phyloP scores from a whole-genome alignment of 2,888 invertebrate species.

The Apotomis capreana region DNA sequence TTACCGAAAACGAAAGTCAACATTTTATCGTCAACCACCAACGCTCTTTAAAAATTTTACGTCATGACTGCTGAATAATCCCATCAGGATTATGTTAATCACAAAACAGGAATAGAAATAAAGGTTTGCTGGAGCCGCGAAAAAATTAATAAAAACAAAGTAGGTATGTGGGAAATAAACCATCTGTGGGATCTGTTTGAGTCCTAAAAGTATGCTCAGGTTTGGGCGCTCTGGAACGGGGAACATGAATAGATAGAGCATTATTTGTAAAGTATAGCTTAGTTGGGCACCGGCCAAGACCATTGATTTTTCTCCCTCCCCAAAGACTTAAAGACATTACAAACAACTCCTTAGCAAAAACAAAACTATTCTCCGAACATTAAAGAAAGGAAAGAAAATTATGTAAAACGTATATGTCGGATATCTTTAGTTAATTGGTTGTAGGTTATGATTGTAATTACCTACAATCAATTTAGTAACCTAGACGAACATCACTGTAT shows the following conservation, averaged over 20 bases:
- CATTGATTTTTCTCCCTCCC: constrained; percentile 55
- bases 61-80: constrained; percentile 13
- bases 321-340: constrained; percentile 31
- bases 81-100: constrained; percentile 14
- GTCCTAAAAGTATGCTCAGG: constrained; percentile 7
- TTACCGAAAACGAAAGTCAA: constrained; percentile 1
- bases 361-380: constrained; percentile 28
- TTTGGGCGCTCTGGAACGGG: constrained; percentile 16
- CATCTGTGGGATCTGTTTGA: background rate
- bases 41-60: background rate
- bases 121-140: background rate
- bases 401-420: no score
- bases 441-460: no score
- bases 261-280: constrained; percentile 18
- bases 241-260: constrained; percentile 19
- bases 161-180: background rate
- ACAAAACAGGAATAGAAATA: background rate
- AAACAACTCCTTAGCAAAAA: constrained; percentile 30
- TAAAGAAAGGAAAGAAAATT: background rate
- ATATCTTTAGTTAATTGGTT: no score
- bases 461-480: no score
- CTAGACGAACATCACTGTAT: no score
- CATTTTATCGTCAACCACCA: background rate
- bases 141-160: background rate
- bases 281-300: constrained; percentile 56